These are phyloP conservation scores for Globodera rostochiensis DNA, from an alignment of 1,140 invertebrate genomes.

Conservation along the genomic window DNA sequence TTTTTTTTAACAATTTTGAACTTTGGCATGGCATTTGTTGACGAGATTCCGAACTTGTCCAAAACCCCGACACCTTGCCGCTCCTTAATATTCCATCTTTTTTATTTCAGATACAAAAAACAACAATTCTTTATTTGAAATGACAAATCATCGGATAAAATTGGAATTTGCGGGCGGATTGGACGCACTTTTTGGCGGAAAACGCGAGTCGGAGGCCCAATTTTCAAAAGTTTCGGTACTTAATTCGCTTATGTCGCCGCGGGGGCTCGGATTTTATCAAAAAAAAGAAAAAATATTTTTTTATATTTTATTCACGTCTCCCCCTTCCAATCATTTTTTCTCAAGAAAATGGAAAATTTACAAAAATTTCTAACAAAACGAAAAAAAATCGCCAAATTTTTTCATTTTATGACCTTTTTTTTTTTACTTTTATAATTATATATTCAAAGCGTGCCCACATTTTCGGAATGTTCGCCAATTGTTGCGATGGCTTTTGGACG, in stretches of 20 bases:
- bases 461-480: neutral
- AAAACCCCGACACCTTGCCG: no score
- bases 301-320: neutral
- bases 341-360: neutral
- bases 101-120: neutral
- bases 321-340: neutral
- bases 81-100: neutral
- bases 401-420: neutral
- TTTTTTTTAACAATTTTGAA: no score
- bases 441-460: neutral
- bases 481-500: conserved; percentile 4
- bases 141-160: neutral
- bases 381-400: neutral
- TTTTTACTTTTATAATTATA: neutral
- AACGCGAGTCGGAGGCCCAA: neutral
- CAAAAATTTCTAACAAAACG: neutral
- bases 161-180: conserved; percentile 7
- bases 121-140: neutral
- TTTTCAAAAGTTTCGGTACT: neutral
- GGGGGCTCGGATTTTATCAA: neutral
- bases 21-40: no score
- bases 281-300: neutral
- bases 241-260: neutral
- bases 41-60: no score
- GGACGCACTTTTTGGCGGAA: neutral